Conservation (phyloP, 2,113 vertebrate genomes). For the Thunnus maccoyii region DNA sequence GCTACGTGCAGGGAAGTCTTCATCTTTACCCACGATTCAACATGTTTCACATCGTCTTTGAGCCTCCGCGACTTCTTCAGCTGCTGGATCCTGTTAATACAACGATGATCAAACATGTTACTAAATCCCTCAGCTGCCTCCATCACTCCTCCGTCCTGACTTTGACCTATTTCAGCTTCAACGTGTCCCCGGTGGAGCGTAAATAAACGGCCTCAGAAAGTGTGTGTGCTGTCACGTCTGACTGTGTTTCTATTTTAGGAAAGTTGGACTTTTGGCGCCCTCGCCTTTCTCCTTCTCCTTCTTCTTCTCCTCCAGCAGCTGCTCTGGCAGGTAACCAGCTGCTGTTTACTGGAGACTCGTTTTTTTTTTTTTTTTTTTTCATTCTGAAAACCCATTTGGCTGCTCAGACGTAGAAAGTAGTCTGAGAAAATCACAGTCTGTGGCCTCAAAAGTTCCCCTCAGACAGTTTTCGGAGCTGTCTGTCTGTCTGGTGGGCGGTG, state of each 20-base stretch:
- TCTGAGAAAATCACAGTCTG: neutral
- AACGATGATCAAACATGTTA: neutral
- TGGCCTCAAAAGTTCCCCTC: neutral
- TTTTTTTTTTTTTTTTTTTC: no score
- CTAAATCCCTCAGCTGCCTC: neutral
- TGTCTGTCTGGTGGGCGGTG: no score
- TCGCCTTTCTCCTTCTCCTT: neutral
- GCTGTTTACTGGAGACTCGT: slow-evolving; percentile 21
- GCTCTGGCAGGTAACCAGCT: slow-evolving; percentile 63
- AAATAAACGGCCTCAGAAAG: neutral
- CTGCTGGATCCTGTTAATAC: neutral
- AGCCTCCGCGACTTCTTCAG: no score
- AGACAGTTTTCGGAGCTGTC: neutral
- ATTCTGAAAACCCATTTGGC: slow-evolving; percentile 5
- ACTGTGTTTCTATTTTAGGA: slow-evolving; percentile 48
- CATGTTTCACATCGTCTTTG: no score
- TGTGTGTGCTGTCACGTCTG: neutral
- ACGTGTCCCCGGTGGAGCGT: neutral
- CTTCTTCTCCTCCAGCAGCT: slow-evolving; percentile 23
- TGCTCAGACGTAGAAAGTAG: neutral
- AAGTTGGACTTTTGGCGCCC: slow-evolving; percentile 36
- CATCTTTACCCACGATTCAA: no score
- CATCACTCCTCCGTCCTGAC: neutral
- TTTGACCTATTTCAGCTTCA: neutral
- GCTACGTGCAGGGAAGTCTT: neutral